A percentile compares a stretch with the other conserved stretches of the same genome.
phyloP scores from a whole-genome alignment of 2,888 invertebrate genomes.

The Phyllotreta striolata region DNA sequence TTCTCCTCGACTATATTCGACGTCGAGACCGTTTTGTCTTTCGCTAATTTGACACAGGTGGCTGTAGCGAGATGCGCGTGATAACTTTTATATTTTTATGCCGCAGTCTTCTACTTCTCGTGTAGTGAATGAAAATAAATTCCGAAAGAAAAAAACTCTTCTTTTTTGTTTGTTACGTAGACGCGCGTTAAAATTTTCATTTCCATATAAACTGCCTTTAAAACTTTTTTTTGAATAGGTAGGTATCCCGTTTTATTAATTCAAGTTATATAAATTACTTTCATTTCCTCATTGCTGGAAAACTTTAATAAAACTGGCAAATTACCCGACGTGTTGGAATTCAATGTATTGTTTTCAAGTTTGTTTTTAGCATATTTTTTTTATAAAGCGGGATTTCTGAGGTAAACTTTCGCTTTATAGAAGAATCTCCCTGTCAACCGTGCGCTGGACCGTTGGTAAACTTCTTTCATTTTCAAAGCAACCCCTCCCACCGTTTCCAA shows the following conservation, averaged over 20 bases:
- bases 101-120: conserved; percentile 25
- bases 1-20: conserved; percentile 34
- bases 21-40: conserved; percentile 57
- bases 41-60: conserved; percentile 61
- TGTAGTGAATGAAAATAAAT: conserved; percentile 31
- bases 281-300: too few species aligned
- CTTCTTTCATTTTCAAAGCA: conserved; percentile 30
- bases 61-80: conserved; percentile 46
- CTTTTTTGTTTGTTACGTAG: conserved; percentile 31
- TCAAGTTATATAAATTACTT: too few species aligned
- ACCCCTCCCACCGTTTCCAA: conserved; percentile 22
- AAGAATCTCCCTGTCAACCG: conserved; percentile 21
- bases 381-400: not conserved
- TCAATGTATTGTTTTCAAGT: too few species aligned
- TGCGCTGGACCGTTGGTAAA: conserved; percentile 21
- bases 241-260: too few species aligned
- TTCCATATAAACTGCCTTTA: conserved; percentile 16
- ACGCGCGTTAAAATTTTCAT: conserved; percentile 22
- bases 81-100: conserved; percentile 49
- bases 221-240: too few species aligned
- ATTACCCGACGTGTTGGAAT: too few species aligned
- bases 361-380: too few species aligned
- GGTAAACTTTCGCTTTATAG: not conserved
- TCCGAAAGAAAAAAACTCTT: conserved; percentile 23
- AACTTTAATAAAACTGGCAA: too few species aligned